Base-by-base conservation (phyloP, 2,888 invertebrate genomes). In the Stenichneumon culpator region DNA sequence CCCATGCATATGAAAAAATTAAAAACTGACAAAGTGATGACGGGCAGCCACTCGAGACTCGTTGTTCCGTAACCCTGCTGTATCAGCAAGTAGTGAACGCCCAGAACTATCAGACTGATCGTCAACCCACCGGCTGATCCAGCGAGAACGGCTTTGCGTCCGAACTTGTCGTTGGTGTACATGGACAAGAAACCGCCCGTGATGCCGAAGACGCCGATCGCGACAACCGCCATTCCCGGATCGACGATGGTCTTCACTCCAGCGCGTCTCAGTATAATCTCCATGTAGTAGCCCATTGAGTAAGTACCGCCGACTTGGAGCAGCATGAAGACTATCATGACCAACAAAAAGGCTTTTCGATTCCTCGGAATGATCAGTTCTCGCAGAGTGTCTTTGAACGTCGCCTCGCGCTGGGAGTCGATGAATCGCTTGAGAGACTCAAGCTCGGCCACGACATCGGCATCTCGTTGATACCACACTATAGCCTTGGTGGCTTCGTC, bases 301-400 rank as follows among this genome's bases (percentile, higher is more conserved):
- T 91, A 90, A 0, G 93, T 70, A 14, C 93, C 93, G 79, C 90
- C 89, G 4, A 92, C 54, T 67, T 93, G 93, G 79, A 90, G 86
- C 72, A 92, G 91, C 14, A 91, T 84, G 73, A 90, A 91, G 0
- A 93, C 79, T 0, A 89, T 60, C 3, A 86, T 82, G 0, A 88
- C 83, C n/a, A 93, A 82, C 2, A 90, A 19, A 11, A 92, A 28
- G 0, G 93, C 92, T 5, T 89, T 90, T 5, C 88, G 84, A 68
- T 89, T 89, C 1, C 82, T 85, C 6, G 81, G 68, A 16, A 69
- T 11, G 9, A 36, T 84, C 11, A 91, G 79, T 28, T 91, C 89
- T 1, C 68, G 77, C 4, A 90, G 3, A 5, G 69, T 70, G 0
- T 87, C 72, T 4, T n/a, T 0, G 63, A 88, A 69, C 0, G 84